A percentile compares a stretch with the other conserved stretches of the same genome.
phyloP scores from a whole-genome alignment of 1,140 invertebrate species.

The Bemisia tabaci region DNA sequence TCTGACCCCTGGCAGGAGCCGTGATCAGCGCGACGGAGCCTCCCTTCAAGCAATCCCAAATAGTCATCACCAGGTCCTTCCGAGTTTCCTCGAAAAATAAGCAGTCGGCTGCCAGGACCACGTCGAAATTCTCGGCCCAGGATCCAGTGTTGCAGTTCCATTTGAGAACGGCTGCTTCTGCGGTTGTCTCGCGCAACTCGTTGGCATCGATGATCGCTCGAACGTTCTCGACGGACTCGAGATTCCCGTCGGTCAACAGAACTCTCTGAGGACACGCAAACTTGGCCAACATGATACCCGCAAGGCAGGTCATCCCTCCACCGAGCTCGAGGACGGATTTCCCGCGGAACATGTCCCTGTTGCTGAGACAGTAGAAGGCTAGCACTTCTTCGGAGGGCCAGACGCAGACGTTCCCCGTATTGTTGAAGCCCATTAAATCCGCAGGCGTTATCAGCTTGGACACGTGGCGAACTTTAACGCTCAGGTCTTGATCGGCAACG shows the following conservation, averaged over 20 bases:
- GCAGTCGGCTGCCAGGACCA: conserved; percentile 64
- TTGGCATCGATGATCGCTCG: conserved; percentile 46
- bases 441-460: conserved; percentile 46
- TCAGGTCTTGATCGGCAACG: conserved; percentile 33
- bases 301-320: conserved; percentile 73
- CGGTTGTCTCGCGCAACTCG: conserved; percentile 37
- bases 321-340: conserved; percentile 63
- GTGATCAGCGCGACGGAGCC: conserved; percentile 55
- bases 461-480: conserved; percentile 41
- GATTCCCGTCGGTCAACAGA: conserved; percentile 64
- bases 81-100: conserved; percentile 70
- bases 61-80: conserved; percentile 50
- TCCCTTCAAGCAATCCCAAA: conserved; percentile 48
- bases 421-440: conserved; percentile 72
- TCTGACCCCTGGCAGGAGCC: conserved; percentile 57
- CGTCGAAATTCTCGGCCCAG: conserved; percentile 39
- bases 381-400: conserved; percentile 83
- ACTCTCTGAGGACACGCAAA: conserved; percentile 43
- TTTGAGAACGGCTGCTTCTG: conserved; percentile 33
- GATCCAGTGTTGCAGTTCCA: conserved; percentile 28
- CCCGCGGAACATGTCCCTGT: conserved; percentile 45
- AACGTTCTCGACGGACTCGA: conserved; percentile 60
- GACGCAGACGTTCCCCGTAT: conserved; percentile 80
- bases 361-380: conserved; percentile 54
- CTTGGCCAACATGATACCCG: conserved; percentile 58